Base-by-base conservation (phyloP, 1,140 invertebrate genomes). In the Holotrichia oblita region DNA sequence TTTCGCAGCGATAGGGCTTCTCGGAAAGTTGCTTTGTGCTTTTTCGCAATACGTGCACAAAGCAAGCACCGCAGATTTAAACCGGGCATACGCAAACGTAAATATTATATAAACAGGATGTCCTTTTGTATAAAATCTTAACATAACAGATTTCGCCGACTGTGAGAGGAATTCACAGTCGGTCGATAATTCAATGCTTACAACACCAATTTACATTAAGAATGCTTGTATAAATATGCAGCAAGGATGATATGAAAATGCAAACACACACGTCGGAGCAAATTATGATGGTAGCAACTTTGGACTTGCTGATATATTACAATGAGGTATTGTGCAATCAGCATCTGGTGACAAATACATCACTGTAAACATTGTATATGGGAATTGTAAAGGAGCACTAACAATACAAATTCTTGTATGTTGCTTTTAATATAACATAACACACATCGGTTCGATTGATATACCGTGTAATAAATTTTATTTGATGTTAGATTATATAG, bases 91-190 rank as follows among this genome's bases (percentile, higher is more conserved):
- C 44, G n/a, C n/a, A n/a, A 48, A 48, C 44, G 44, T 48, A 12
- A 48, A 48, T 12, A 48, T 48, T 48, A 48, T 48, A 48, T 48
- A 48, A 48, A 48, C 44, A 48, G 44, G 44, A 48, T 48, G 44
- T 48, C 44, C 44, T 48, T 48, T 48, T 48, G 44, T 48, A 12
- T 48, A 48, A 48, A n/a, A 48, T 48, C n/a, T 48, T 48, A n/a
- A 10, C n/a, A 12, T n/a, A 14, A n/a, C 44, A n/a, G 44, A 12
- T n/a, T 4, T 10, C 12, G n/a, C 7, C 3, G 44, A 48, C 12
- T 48, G 12, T 48, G 44, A 14, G 44, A 14, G 12, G 44, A n/a
- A 4, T 48, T 48, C n/a, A 48, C 44, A 48, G 12, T 10, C 44
- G 12, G n/a, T 48, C n/a, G 44, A 48, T 48, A 48, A 48, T 48